These are phyloP conservation scores for Drosophila hydei DNA, from an alignment of 1,140 invertebrate genomes.

Conservation along the genomic window DNA sequence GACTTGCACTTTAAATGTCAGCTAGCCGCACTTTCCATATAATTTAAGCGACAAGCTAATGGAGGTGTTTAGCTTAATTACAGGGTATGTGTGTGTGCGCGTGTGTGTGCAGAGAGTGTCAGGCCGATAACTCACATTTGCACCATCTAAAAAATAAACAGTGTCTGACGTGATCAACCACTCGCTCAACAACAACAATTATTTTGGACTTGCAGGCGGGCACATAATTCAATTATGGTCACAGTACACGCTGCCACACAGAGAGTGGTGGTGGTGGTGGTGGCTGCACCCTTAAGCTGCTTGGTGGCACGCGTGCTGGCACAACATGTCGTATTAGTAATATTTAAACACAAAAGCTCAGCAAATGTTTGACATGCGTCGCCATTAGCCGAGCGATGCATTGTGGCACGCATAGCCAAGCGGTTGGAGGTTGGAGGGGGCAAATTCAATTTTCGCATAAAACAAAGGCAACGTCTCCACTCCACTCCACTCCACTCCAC, in stretches of 20 bases:
- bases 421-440: conserved; percentile 2
- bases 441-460: conserved; percentile 75
- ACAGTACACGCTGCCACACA: conserved; percentile 41
- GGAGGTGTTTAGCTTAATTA: conserved; percentile 1
- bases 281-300: conserved; percentile 21
- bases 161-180: conserved; percentile 43
- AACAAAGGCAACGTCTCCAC: conserved; percentile 31
- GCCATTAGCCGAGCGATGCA: conserved; percentile 73
- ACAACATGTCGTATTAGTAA: conserved; percentile 82
- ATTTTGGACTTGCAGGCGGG: conserved; percentile 23
- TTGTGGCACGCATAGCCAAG: conserved; percentile 61
- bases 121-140: conserved; percentile 23
- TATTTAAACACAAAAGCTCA: conserved; percentile 81
- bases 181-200: conserved; percentile 7
- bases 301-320: conserved; percentile 49
- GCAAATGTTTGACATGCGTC: conserved; percentile 78
- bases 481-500: too few relatives aligned
- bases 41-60: neutral
- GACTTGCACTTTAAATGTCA: neutral
- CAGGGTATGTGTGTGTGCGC: neutral
- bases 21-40: neutral
- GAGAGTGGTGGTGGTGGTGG: neutral
- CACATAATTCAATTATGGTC: conserved; percentile 76
- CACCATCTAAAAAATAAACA: conserved; percentile 41
- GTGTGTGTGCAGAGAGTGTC: neutral